Conservation (phyloP, 2,888 invertebrate species). For the Caenorhabditis virilis region DNA sequence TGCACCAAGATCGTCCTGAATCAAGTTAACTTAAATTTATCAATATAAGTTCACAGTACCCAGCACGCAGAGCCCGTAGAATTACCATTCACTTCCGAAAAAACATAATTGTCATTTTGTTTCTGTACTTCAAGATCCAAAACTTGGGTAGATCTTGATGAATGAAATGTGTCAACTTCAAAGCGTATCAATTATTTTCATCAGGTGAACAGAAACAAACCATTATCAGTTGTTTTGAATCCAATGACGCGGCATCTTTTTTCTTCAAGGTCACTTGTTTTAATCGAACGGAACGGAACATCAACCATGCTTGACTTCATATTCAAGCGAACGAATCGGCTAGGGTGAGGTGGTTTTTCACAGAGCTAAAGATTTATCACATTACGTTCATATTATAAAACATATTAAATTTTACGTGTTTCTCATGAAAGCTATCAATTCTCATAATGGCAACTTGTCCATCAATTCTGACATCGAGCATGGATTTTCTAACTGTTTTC, state of each 20-base stretch:
- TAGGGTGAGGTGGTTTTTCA: constrained; percentile 18
- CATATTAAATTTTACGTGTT: constrained; percentile 1
- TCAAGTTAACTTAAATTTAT: background rate
- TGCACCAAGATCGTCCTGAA: constrained; percentile 36
- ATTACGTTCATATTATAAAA: background rate
- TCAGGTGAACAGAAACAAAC: constrained; percentile 1
- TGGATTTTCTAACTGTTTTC: constrained; percentile 14
- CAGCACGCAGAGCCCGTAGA: constrained; percentile 27
- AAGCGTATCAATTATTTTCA: background rate
- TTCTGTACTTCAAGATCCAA: constrained; percentile 14
- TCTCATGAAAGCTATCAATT: constrained; percentile 15
- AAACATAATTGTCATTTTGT: constrained; percentile 10
- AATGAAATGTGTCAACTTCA: constrained; percentile 23
- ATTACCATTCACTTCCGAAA: constrained; percentile 23
- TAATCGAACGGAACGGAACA: constrained; percentile 9
- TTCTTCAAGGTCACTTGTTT: constrained; percentile 10
- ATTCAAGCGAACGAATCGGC: constrained; percentile 18
- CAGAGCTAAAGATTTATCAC: constrained; percentile 15
- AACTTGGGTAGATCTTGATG: constrained; percentile 6
- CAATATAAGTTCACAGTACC: constrained; percentile 4
- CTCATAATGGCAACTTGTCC: constrained; percentile 26
- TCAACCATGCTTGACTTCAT: constrained; percentile 29
- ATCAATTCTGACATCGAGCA: constrained; percentile 22
- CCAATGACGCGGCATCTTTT: constrained; percentile 25
- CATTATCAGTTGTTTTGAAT: constrained; percentile 30